Conservation (phyloP, 1,140 invertebrate genomes). For the Drosophila ercepeae region DNA sequence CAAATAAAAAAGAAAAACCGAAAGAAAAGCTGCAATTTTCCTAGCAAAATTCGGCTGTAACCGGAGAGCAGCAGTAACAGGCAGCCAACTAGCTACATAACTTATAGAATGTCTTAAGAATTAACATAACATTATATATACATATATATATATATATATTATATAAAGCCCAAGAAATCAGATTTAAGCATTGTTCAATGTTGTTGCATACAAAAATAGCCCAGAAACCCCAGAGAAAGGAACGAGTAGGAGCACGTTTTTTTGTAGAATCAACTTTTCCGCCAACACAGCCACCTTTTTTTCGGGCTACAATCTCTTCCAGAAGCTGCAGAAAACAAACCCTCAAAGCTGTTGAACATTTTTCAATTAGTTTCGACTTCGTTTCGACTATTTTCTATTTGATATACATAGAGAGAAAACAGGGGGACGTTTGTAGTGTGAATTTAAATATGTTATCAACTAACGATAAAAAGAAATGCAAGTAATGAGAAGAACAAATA, state of each 20-base stretch:
- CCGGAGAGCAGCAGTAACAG: conserved; percentile 2
- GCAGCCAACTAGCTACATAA: conserved; percentile 47
- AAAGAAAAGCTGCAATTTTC: conserved; percentile 52
- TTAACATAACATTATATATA: conserved; percentile 34
- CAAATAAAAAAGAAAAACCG: conserved; percentile 36
- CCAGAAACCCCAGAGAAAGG: conserved; percentile 17
- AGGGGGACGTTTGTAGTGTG: conserved; percentile 18
- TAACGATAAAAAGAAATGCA: conserved; percentile 1
- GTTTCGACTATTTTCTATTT: conserved; percentile 6
- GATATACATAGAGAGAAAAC: conserved; percentile 21
- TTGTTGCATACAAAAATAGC: conserved; percentile 46
- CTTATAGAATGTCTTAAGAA: conserved; percentile 32
- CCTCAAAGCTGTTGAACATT: conserved; percentile 22
- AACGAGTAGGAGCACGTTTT: neutral
- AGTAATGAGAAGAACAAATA: conserved; percentile 8
- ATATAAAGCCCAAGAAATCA: conserved; percentile 26
- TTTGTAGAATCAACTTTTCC: conserved; percentile 4
- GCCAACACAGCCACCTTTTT: conserved; percentile 7
- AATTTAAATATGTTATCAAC: conserved; percentile 32
- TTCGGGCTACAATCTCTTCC: conserved; percentile 11
- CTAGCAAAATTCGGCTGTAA: conserved; percentile 47
- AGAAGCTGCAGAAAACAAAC: neutral
- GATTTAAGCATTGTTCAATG: conserved; percentile 53
- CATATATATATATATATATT: conserved; percentile 23
- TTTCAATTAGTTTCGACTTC: neutral